These are phyloP conservation scores for Cerastis rubricosa DNA, from an alignment of 2,888 invertebrate species.

Conservation along the genomic window DNA sequence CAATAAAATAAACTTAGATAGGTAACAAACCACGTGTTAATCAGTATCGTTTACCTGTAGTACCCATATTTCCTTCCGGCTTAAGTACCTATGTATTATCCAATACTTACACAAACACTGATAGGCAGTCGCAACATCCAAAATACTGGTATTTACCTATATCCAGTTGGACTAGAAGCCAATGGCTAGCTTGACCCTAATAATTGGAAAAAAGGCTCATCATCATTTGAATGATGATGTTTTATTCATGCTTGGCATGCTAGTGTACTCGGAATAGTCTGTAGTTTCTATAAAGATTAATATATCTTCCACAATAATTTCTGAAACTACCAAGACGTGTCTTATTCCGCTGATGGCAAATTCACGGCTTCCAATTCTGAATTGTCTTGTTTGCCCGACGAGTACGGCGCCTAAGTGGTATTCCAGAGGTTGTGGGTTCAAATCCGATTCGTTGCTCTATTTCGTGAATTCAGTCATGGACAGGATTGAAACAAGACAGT, in stretches of 20 bases:
- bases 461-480: constrained; percentile 16
- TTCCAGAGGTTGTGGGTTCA: constrained; percentile 40
- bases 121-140: not conserved
- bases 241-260: no score
- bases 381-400: constrained; percentile 20
- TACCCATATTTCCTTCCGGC: not conserved
- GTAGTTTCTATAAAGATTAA: not conserved
- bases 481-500: not conserved
- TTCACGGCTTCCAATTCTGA: constrained; percentile 18
- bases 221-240: no score
- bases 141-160: not conserved
- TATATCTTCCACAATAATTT: not conserved
- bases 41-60: constrained; percentile 1
- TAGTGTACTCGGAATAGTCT: not conserved
- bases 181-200: not conserved
- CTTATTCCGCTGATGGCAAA: not conserved
- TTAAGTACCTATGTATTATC: not conserved
- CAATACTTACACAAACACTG: not conserved
- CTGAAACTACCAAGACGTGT: not conserved
- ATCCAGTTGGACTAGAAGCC: not conserved
- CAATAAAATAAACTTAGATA: no score
- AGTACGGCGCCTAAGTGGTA: constrained; percentile 46
- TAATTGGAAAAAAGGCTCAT: not conserved
- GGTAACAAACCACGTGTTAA: constrained; percentile 6
- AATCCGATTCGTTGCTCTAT: constrained; percentile 32